Conservation (phyloP, 2,888 invertebrate species). For the Phortica okadai region DNA sequence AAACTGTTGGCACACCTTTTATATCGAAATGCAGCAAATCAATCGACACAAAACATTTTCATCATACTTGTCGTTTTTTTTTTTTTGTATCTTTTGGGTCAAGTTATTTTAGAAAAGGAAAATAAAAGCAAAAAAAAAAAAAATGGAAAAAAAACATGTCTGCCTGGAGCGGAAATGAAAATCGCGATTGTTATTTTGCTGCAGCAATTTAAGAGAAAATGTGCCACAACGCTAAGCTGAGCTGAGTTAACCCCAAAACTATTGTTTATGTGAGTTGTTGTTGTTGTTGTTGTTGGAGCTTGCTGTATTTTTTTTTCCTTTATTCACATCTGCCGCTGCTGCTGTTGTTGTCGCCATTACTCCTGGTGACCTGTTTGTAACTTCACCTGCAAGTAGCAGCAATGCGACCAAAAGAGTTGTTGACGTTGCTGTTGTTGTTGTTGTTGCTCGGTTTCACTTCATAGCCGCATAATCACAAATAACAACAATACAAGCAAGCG, state of each 20-base stretch:
- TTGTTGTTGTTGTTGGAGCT: background rate
- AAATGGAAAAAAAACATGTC: background rate
- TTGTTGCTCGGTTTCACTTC: constrained; percentile 21
- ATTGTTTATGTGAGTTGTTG: constrained; percentile 17
- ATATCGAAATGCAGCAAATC: too few relatives aligned
- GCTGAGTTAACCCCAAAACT: constrained; percentile 17
- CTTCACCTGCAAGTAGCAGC: constrained; percentile 1
- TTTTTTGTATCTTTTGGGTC: too few relatives aligned
- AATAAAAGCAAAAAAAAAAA: background rate
- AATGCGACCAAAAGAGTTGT: constrained; percentile 1
- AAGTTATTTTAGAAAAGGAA: background rate
- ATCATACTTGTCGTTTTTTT: too few relatives aligned
- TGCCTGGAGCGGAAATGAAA: background rate
- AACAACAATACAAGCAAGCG: constrained; percentile 19
- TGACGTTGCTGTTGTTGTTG: background rate
- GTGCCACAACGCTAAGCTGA: background rate
- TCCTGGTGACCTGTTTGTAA: constrained; percentile 22
- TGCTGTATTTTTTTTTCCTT: background rate
- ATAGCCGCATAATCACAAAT: constrained; percentile 27
- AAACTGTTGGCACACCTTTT: too few relatives aligned
- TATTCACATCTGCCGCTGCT: background rate
- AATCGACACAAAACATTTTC: too few relatives aligned
- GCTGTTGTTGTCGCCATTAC: constrained; percentile 1
- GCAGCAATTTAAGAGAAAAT: background rate
- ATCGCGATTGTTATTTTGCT: background rate